Conservation (phyloP, 2,888 invertebrate species). For the Teinopalpus imperialis region DNA sequence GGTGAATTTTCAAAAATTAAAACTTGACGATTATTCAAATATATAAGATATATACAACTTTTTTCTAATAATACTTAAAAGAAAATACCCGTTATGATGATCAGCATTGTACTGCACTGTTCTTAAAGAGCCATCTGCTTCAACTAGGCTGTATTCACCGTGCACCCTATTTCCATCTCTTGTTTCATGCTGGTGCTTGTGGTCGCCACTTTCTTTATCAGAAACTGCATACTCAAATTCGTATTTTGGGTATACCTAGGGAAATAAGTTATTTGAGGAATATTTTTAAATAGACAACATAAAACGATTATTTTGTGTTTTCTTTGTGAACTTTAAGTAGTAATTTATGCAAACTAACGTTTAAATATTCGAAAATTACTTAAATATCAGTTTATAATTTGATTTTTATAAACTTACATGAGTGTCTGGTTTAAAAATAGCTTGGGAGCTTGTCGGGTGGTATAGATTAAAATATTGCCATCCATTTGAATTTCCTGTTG, state of each 20-base stretch:
- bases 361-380: no score
- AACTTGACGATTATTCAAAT: no score
- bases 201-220: conserved; percentile 81
- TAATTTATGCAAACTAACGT: no score
- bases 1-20: no score
- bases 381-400: no score
- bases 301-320: no score
- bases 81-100: conserved; percentile 81
- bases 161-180: conserved; percentile 81
- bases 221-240: conserved; percentile 82
- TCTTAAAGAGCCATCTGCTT: conserved; percentile 80
- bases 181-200: conserved; percentile 77
- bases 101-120: conserved; percentile 82
- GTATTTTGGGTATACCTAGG: conserved; percentile 79
- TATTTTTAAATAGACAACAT: no score
- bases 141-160: conserved; percentile 80
- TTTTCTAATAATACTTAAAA: no score
- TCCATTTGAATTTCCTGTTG: conserved; percentile 36
- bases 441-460: conserved; percentile 52
- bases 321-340: no score
- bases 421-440: conserved; percentile 49
- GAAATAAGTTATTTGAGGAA: conserved; percentile 23
- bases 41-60: no score
- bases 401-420: conserved; percentile 59
- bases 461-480: conserved; percentile 63